phyloP scores from a whole-genome alignment of 2,888 invertebrate genomes.

The Amphipoea lucens region DNA sequence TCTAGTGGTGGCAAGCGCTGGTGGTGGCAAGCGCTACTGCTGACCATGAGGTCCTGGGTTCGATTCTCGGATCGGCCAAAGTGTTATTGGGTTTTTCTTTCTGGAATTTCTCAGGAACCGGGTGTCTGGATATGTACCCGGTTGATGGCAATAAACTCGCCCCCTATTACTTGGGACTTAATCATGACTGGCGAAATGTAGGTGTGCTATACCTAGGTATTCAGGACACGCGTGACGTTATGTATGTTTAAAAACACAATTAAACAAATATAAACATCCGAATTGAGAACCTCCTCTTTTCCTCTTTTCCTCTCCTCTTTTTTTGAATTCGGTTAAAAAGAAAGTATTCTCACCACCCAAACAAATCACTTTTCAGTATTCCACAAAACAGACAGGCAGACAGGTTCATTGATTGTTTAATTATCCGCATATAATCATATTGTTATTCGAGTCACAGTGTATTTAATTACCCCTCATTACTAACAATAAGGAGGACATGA shows the following conservation, averaged over 20 bases:
- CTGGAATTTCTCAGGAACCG: not conserved
- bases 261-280: too few relatives aligned
- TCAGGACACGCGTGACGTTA: not conserved
- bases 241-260: not conserved
- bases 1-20: not conserved
- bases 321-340: not conserved
- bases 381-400: slow-evolving; percentile 24
- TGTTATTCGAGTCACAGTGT: slow-evolving; percentile 71
- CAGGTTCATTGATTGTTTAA: slow-evolving; percentile 70
- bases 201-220: not conserved
- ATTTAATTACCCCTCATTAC: slow-evolving; percentile 75
- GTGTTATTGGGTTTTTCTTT: not conserved
- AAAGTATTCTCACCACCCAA: not conserved
- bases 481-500: slow-evolving; percentile 70
- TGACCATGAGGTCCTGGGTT: not conserved
- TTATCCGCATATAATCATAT: slow-evolving; percentile 63
- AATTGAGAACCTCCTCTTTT: too few relatives aligned
- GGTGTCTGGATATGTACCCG: not conserved
- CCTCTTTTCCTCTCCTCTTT: too few relatives aligned
- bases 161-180: not conserved
- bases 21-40: not conserved
- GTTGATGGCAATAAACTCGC: not conserved
- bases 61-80: not conserved
- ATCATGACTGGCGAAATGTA: not conserved
- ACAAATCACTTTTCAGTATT: not conserved